phyloP scores from a whole-genome alignment of 2,888 invertebrate species.

The Thecophora atra region DNA sequence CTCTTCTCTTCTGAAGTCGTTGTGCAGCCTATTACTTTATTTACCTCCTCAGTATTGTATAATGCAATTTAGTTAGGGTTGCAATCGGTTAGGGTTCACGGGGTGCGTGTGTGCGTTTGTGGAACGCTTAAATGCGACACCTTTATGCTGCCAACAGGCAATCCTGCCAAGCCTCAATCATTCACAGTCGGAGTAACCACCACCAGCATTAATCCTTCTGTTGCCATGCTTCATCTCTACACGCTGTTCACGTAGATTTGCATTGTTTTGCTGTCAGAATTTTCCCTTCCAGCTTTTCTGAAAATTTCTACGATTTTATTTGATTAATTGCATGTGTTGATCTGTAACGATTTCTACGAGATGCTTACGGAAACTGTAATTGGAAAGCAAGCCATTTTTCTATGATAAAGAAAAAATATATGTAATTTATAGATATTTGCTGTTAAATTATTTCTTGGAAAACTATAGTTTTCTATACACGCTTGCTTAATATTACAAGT shows the following conservation, averaged over 20 bases:
- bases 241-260: conserved; percentile 26
- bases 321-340: conserved; percentile 5
- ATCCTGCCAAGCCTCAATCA: conserved; percentile 39
- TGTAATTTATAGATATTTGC: too few relatives aligned
- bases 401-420: too few relatives aligned
- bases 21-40: too few relatives aligned
- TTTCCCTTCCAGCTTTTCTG: background rate
- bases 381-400: too few relatives aligned
- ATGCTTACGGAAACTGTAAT: too few relatives aligned
- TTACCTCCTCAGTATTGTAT: too few relatives aligned
- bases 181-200: conserved; percentile 33
- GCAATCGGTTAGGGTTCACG: conserved; percentile 44
- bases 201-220: conserved; percentile 60
- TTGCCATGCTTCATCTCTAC: conserved; percentile 33
- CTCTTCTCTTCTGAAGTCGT: conserved; percentile 18
- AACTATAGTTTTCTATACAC: too few relatives aligned
- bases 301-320: conserved; percentile 18
- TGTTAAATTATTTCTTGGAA: too few relatives aligned
- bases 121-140: conserved; percentile 50
- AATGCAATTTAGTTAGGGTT: conserved; percentile 48
- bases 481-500: too few relatives aligned
- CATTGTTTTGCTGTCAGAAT: conserved; percentile 25
- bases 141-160: conserved; percentile 44
- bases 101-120: conserved; percentile 13
- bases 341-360: conserved; percentile 1